phyloP scores from a whole-genome alignment of 2,888 invertebrate species.

The Carabus problematicus region DNA sequence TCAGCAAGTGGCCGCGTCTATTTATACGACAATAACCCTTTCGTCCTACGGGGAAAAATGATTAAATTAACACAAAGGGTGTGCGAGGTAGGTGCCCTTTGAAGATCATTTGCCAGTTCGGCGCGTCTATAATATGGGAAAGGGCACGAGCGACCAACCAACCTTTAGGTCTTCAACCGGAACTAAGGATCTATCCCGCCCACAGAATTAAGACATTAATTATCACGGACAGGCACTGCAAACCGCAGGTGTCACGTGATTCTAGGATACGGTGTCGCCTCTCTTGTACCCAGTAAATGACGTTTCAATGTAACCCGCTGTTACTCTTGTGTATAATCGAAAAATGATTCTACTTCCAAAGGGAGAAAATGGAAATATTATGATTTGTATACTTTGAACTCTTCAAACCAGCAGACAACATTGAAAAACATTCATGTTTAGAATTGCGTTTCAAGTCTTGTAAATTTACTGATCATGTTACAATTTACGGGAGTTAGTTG shows the following conservation, averaged over 20 bases:
- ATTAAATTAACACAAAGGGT: constrained; percentile 38
- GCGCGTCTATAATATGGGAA: neutral
- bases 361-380: too few species aligned
- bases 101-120: constrained; percentile 37
- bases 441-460: too few species aligned
- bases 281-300: too few species aligned
- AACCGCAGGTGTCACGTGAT: constrained; percentile 19
- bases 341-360: too few species aligned
- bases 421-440: too few species aligned
- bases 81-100: constrained; percentile 22
- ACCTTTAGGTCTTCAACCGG: neutral
- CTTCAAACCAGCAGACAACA: too few species aligned
- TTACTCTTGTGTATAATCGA: too few species aligned
- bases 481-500: too few species aligned
- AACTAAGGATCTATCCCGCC: neutral
- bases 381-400: too few species aligned
- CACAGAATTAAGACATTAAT: constrained; percentile 24
- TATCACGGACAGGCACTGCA: constrained; percentile 18
- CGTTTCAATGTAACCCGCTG: too few species aligned
- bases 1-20: neutral
- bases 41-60: constrained; percentile 22
- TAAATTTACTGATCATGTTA: too few species aligned
- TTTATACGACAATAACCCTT: constrained; percentile 14
- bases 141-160: neutral
- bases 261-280: too few species aligned